Conservation (phyloP, 2,797 vertebrate genomes). For the Taeniopygia guttata region DNA sequence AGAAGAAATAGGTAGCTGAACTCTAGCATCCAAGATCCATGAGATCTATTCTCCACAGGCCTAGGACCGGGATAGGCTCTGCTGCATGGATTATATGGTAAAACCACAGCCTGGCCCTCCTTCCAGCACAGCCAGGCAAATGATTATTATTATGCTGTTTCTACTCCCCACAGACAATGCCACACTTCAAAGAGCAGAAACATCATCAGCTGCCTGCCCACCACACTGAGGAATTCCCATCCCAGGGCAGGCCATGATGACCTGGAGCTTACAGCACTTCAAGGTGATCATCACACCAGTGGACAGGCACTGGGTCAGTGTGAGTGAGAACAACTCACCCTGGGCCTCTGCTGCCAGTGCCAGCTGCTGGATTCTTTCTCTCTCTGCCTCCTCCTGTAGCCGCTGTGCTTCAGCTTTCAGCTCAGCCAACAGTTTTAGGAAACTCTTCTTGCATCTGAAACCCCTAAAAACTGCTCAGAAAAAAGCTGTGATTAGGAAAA, state of each 20-base stretch:
- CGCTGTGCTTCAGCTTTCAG: not conserved
- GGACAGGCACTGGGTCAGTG: accelerated
- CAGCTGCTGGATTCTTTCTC: slow-evolving; percentile 41
- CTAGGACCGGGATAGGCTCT: not conserved
- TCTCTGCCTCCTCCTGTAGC: slow-evolving; percentile 51
- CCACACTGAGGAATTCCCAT: accelerated
- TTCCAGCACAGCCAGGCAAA: not conserved
- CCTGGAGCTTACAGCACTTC: not conserved
- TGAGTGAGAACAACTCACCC: not conserved
- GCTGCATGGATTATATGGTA: accelerated
- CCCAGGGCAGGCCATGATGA: not conserved
- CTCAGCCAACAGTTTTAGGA: slow-evolving; percentile 56
- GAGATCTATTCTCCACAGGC: not conserved
- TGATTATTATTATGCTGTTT: accelerated
- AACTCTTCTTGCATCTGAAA: slow-evolving; percentile 64
- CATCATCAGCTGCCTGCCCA: accelerated
- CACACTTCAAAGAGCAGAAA: not conserved
- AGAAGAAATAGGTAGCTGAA: not conserved
- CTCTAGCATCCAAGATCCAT: not conserved
- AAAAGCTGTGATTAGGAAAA: not conserved
- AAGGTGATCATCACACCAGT: accelerated
- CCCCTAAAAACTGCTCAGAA: slow-evolving; percentile 68
- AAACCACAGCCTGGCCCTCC: not conserved
- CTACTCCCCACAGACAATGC: not conserved
- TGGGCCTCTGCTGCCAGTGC: slow-evolving; percentile 19